A percentile compares a stretch with the other conserved stretches of the same genome.
Evolutionary conservation across 2,797 vertebrate species (phyloP).

Genomic region (Nyctibius grandis): DNA sequence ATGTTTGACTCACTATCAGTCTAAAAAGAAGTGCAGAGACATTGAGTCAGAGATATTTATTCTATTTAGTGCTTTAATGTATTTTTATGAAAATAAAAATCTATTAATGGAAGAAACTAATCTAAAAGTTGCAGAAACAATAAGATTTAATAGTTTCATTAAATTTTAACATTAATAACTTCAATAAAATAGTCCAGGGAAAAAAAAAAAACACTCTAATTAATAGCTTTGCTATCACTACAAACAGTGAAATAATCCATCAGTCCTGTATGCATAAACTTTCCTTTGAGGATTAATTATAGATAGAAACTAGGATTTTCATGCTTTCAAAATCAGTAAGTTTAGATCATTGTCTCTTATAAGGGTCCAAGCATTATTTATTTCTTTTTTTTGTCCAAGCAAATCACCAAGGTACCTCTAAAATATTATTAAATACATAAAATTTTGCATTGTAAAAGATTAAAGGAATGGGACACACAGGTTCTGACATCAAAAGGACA

Average conservation of each 20-base stretch:
- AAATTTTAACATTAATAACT: background rate
- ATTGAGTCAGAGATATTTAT: background rate
- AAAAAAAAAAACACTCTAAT: background rate
- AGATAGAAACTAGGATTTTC: background rate
- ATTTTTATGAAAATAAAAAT: background rate
- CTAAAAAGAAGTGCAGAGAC: background rate
- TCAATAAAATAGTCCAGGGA: background rate
- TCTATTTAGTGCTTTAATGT: background rate
- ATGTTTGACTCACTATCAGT: background rate
- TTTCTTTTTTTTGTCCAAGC: background rate
- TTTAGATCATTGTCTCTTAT: background rate
- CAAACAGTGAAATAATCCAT: background rate
- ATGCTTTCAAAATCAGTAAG: background rate
- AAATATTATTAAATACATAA: background rate
- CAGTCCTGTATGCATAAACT: background rate
- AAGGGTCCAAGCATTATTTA: background rate
- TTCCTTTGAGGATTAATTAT: constrained; percentile 23
- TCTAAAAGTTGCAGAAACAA: background rate
- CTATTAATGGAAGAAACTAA: background rate
- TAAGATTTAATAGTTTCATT: background rate
- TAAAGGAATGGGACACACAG: background rate
- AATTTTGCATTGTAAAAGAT: background rate
- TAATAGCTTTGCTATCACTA: background rate
- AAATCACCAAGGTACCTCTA: background rate
- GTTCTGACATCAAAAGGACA: background rate